Evolutionary conservation across 2,888 invertebrate genomes (phyloP), one percentile per base, ranked within the genome.

Genomic region (Philopedon plagiatum): DNA sequence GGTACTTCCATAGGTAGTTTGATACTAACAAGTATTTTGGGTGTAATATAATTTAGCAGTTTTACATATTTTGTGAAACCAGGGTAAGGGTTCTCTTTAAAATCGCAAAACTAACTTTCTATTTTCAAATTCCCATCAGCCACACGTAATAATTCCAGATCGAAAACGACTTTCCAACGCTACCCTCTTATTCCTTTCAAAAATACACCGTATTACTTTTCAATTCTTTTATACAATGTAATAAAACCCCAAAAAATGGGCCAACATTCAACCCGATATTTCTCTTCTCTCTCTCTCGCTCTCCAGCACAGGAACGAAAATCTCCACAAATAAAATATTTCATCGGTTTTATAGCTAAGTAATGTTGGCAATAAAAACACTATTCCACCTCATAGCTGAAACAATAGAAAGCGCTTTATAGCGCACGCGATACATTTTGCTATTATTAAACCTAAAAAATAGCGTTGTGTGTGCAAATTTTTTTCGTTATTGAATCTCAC

Each of bases 281-380:
- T 29, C 13, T 13, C 13, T 21, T 29, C 8, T 54, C 51, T 54
- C 51, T 29, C 15, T 29, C 13, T n/a, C 19, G 11, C 29, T 15
- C 29, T 5, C 26, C 4, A 34, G 5, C 39, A 15, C 11, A 13
- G 9, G 41, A 60, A n/a, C 18, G 41, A 60, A 41, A 60, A 60
- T 29, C 58, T 19, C 21, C 21, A 26, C 7, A 41, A 60, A 37
- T 26, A 8, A 26, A 41, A 60, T 60, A 15, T 60, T 39, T 60
- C 26, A 60, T 60, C 13, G 13, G 23, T 60, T 60, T 60, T 26
- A 60, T 39, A 13, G 18, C 15, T 15, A 41, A 60, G 41, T 60
- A 60, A 60, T 60, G 26, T 41, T 21, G 26, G 26, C 60, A 60
- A 60, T 60, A 60, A 60, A 60, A 60, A 44, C 41, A 60, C 60